These are phyloP conservation scores for Diogma glabrata DNA, from an alignment of 2,888 invertebrate genomes.

Conservation along the genomic window DNA sequence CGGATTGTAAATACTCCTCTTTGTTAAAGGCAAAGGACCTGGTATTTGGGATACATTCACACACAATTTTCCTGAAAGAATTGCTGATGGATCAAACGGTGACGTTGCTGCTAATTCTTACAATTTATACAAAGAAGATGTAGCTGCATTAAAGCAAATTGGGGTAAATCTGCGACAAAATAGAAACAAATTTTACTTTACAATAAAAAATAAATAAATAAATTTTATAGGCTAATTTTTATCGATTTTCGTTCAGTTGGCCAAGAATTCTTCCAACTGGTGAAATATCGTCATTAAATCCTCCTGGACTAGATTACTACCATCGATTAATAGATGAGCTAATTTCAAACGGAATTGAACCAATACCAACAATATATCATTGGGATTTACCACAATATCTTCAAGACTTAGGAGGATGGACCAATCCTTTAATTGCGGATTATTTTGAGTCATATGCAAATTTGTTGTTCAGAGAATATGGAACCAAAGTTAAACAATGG, in stretches of 20 bases:
- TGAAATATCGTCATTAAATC: conserved; percentile 41
- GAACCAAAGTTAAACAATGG: conserved; percentile 43
- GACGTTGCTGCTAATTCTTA: too few species aligned
- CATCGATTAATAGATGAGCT: conserved; percentile 44
- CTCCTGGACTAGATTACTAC: conserved; percentile 37
- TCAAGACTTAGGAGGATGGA: conserved; percentile 43
- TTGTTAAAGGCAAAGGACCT: too few species aligned
- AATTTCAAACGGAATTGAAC: conserved; percentile 45
- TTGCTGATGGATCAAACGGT: too few species aligned
- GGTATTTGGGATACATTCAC: too few species aligned
- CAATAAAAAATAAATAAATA: too few species aligned
- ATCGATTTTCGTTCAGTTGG: neutral
- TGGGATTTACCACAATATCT: conserved; percentile 44
- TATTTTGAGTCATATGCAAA: conserved; percentile 42
- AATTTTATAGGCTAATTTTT: conserved; percentile 21
- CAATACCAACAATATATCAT: conserved; percentile 46
- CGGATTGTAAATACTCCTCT: too few species aligned
- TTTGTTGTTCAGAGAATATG: conserved; percentile 36
- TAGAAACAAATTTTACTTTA: too few species aligned
- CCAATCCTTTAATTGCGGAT: conserved; percentile 34
- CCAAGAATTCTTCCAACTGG: conserved; percentile 46
- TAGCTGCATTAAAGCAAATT: too few species aligned
- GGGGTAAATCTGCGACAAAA: too few species aligned
- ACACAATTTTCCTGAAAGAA: too few species aligned
- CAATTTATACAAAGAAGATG: too few species aligned